Evolutionary conservation across 2,888 invertebrate species (phyloP), one percentile per base, ranked within the genome.

Genomic region (Melolontha melolontha): DNA sequence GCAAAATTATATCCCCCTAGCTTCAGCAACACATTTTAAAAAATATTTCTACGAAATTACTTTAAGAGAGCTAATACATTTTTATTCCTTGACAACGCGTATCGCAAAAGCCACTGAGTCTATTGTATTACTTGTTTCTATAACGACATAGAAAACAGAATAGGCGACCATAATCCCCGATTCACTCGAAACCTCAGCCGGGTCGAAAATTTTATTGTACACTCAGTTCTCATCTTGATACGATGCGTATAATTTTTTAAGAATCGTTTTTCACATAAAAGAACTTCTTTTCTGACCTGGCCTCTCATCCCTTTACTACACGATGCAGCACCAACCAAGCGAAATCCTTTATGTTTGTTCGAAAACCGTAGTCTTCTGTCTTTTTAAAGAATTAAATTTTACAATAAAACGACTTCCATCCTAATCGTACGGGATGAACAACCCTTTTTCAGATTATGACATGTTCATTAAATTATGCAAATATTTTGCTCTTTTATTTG

Each of bases 401-500:
- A 49, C 5, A 17, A 17, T 17, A 49, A 22, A 16, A 49, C 49
- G 49, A 49, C 17, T 49, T 49, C 7, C 49, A 10, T 22, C 22
- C 22, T 22, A 22, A 49, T 22, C 1, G 17, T 10, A 10, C 17
- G 7, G 49, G 49, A 22, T 17, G 17, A 49, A 6, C 76, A 79
- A 78, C 78, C 79, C 77, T 78, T 78, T 16, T 17, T 10, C 17
- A 17, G 49, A 22, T 49, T 78, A 75, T 77, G 77, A 71, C 77
- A 72, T 73, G 76, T 79, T 79, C 79, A 79, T 80, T 79, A 80
- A 79, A 80, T 79, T 79, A 79, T 80, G 80, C 74, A 79, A 79
- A 79, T 79, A 75, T 71, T 73, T 72, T 75, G 75, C 68, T 73
- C 75, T 74, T 74, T 74, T 62, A 17, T 49, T 7, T 17, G 16